Conservation (phyloP, 2,113 vertebrate genomes). For the Stigmatopora argus region DNA sequence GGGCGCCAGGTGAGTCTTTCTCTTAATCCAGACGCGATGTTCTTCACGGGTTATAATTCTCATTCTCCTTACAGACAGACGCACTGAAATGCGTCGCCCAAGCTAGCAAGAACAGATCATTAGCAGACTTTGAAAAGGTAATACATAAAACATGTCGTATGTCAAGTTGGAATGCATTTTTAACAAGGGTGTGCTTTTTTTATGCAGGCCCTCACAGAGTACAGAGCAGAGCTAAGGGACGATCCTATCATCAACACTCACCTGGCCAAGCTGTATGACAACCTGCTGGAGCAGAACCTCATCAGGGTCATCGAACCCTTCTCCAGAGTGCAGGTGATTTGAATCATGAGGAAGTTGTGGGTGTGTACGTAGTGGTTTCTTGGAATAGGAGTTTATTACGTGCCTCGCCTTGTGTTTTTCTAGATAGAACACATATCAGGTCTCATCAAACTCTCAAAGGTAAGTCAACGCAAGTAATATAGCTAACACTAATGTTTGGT, state of each 20-base stretch:
- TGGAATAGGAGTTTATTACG: too few relatives aligned
- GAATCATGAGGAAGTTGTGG: too few relatives aligned
- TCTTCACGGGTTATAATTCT: neutral
- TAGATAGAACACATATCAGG: conserved; percentile 97
- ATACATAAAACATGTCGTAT: conserved; percentile 27
- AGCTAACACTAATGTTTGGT: neutral
- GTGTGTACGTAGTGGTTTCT: too few relatives aligned
- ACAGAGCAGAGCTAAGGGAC: conserved; percentile 90
- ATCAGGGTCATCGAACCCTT: conserved; percentile 98
- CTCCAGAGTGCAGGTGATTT: conserved; percentile 92
- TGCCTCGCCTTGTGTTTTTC: conserved; percentile 27
- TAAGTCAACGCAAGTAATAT: conserved; percentile 48
- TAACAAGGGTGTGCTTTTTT: neutral
- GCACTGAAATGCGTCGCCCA: conserved; percentile 94
- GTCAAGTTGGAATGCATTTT: neutral
- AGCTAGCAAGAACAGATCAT: conserved; percentile 96
- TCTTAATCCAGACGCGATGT: neutral
- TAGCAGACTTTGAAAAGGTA: conserved; percentile 99
- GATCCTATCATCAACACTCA: conserved; percentile 98
- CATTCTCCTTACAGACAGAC: conserved; percentile 78
- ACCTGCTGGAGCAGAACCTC: conserved; percentile 96
- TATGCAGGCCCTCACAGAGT: conserved; percentile 89
- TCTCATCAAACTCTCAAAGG: conserved; percentile 97
- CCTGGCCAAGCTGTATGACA: conserved; percentile 93
- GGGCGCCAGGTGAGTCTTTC: conserved; percentile 83